Conservation (phyloP, 2,113 vertebrate species). For the Egretta garzetta region DNA sequence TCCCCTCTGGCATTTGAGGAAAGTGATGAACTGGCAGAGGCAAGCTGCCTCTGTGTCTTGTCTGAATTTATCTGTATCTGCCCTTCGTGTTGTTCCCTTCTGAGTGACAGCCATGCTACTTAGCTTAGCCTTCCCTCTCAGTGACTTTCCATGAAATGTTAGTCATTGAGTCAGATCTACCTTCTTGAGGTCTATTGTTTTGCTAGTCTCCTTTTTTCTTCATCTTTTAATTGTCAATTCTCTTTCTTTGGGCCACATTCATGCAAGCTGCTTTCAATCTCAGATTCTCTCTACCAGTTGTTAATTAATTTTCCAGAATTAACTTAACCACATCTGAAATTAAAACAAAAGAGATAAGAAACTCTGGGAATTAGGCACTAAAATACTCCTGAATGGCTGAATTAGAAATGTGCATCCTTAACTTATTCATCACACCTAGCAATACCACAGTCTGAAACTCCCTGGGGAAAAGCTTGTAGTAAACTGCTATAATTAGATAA, state of each 20-base stretch:
- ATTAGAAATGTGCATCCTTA: background rate
- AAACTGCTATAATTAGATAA: background rate
- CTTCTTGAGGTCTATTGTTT: background rate
- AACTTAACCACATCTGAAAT: background rate
- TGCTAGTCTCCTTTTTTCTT: background rate
- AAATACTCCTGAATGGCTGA: background rate
- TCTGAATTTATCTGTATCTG: background rate
- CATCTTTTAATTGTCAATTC: background rate
- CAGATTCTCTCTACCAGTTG: background rate
- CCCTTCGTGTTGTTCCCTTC: background rate
- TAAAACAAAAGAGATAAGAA: background rate
- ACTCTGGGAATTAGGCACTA: background rate
- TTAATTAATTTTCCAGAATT: background rate
- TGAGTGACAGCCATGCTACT: background rate
- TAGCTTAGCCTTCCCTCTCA: background rate
- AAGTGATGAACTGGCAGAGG: background rate
- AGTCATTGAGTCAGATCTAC: background rate
- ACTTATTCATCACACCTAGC: background rate
- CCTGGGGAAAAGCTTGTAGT: slow-evolving; percentile 29
- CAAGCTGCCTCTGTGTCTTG: background rate
- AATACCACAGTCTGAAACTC: slow-evolving; percentile 8
- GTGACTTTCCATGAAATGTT: background rate
- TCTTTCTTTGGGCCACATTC: background rate
- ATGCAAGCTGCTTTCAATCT: background rate
- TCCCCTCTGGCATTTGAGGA: background rate